phyloP scores from a whole-genome alignment of 2,797 vertebrate genomes.

The Rhodeus uyekii region DNA sequence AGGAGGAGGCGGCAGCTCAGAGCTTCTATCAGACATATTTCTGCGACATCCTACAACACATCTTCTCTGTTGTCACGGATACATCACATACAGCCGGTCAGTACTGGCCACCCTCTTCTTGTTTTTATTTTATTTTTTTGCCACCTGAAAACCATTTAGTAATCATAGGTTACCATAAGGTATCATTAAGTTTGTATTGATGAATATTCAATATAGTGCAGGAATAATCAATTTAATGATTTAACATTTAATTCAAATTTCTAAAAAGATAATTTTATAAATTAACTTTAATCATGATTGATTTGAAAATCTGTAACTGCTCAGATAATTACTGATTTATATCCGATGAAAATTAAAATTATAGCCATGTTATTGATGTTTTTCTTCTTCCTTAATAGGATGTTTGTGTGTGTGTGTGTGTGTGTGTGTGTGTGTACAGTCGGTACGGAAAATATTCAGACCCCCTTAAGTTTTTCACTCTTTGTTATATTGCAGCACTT shows the following conservation, averaged over 20 bases:
- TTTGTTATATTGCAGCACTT: too few relatives aligned
- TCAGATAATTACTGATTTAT: not conserved
- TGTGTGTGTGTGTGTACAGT: too few relatives aligned
- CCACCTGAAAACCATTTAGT: not conserved
- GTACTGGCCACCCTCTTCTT: slow-evolving; percentile 41
- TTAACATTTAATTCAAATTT: not conserved
- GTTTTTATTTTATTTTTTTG: not conserved
- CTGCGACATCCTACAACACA: slow-evolving; percentile 98
- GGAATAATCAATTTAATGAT: not conserved
- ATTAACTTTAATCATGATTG: not conserved
- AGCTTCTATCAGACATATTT: slow-evolving; percentile 99
- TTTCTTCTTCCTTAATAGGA: too few relatives aligned
- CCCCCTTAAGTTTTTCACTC: too few relatives aligned
- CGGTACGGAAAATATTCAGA: too few relatives aligned
- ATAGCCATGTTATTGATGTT: not conserved
- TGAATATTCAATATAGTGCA: not conserved
- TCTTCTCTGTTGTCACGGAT: slow-evolving; percentile 98
- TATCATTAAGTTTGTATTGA: too few relatives aligned
- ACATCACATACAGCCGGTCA: slow-evolving; percentile 98
- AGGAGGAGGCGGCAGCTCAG: slow-evolving; percentile 96
- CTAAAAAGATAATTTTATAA: not conserved
- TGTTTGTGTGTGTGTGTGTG: too few relatives aligned
- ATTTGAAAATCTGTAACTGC: not conserved
- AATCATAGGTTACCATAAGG: too few relatives aligned
- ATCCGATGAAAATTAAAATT: not conserved